Conservation (phyloP, 2,888 invertebrate species). For the Limnephilus rhombicus region DNA sequence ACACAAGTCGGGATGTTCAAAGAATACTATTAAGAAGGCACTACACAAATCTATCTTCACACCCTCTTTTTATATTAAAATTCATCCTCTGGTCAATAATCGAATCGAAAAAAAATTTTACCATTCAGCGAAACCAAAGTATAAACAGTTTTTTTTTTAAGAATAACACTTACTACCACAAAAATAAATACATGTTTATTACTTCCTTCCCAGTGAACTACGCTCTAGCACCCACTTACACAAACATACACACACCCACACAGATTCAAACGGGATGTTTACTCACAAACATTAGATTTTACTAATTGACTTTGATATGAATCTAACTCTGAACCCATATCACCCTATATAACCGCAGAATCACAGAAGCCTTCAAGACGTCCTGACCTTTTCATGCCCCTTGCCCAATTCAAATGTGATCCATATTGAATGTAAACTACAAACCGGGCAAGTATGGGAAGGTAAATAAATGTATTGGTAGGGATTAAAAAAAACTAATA, state of each 20-base stretch:
- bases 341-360: not conserved
- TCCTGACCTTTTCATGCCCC: not conserved
- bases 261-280: not conserved
- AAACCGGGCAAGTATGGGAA: not conserved
- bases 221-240: not conserved
- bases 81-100: too few relatives aligned
- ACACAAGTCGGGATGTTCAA: too few relatives aligned
- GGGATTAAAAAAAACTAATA: not conserved
- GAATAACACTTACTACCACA: too few relatives aligned
- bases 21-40: too few relatives aligned
- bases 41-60: too few relatives aligned
- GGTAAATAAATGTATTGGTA: not conserved
- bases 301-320: not conserved
- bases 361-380: not conserved
- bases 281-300: not conserved
- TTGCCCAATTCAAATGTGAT: not conserved
- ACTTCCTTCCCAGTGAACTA: not conserved
- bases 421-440: not conserved
- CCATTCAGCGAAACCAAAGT: too few relatives aligned
- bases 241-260: not conserved
- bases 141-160: too few relatives aligned
- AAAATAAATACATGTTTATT: not conserved
- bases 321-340: not conserved
- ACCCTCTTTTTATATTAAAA: too few relatives aligned
- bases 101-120: too few relatives aligned